Evolutionary conservation across 2,113 vertebrate genomes (phyloP), one percentile per base, ranked within the genome.

Genomic region (Taurulus bubalis): DNA sequence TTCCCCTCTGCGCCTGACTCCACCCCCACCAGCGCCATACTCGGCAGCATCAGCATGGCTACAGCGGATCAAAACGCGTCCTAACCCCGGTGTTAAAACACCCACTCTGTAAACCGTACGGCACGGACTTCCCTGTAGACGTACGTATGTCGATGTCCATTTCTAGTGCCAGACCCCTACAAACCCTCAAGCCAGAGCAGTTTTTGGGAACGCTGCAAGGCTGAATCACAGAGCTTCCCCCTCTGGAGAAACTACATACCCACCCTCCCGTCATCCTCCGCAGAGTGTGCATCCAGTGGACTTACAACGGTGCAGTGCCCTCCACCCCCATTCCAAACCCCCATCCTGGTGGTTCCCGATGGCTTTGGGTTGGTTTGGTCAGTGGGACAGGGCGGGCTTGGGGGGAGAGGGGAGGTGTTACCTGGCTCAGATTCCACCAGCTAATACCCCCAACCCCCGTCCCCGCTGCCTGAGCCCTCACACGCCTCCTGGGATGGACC

Each of bases 21-120:
- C 80, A 22, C 87, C 77, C 85, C 89, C 81, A 87, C 90, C 90
- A 92, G 90, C 90, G 82, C 91, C 90, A 80, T 42, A 90, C 87
- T 90, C 84, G 67, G 80, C 90, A 93, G 90, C 83, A 89, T 92
- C 91, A 90, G 93, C 92, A 93, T 94, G 93, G 90, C 93, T 92
- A 88, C 84, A 88, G 85, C 79, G 74, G 86, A 86, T 85, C 82
- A 59, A 82, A 69, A 45, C 26, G 22, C 80, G 16, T 82, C 85
- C 73, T 11, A 15, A 24, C 82, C 85, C 78, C 30, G 69, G 78
- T 76, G 80, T 77, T 22, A 36, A 28, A 81, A 86, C 87, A 53
- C 90, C 88, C 75, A n/a, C 81, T 82, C 67, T 77, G 71, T 75
- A 71, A 82, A 84, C 75, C 90, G 71, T 80, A 59, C 15, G 22